These are phyloP conservation scores for Xestoiulus laeticollis DNA, from an alignment of 2,888 invertebrate species.

Conservation along the genomic window DNA sequence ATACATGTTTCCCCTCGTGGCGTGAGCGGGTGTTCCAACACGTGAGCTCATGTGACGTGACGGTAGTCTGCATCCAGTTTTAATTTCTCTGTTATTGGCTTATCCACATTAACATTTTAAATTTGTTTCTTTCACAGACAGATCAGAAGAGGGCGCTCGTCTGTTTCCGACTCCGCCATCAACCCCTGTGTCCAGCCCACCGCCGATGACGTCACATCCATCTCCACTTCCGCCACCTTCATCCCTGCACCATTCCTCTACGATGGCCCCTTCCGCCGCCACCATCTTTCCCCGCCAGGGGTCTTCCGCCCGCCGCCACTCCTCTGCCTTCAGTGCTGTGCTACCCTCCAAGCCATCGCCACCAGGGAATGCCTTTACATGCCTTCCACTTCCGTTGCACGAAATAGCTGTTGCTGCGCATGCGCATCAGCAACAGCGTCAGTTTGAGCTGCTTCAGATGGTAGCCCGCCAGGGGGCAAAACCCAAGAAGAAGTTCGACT, in stretches of 20 bases:
- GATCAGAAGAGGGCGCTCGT: neutral
- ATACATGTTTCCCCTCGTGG: no score
- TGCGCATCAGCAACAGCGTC: neutral
- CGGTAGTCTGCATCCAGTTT: no score
- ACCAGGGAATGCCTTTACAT: neutral
- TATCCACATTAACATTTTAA: neutral
- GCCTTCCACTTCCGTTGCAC: conserved; percentile 4
- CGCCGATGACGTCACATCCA: neutral
- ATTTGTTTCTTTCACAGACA: neutral
- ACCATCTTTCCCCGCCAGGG: neutral
- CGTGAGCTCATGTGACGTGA: no score
- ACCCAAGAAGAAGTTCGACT: conserved; percentile 58
- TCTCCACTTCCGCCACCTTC: neutral
- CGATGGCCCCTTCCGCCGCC: neutral
- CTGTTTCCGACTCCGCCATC: neutral
- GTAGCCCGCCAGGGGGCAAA: neutral
- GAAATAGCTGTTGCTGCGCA: neutral
- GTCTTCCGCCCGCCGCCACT: neutral
- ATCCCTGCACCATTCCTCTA: neutral
- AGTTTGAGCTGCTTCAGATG: neutral
- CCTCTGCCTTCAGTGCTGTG: neutral
- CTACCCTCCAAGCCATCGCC: neutral
- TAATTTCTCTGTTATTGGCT: no score
- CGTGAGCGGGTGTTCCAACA: no score
- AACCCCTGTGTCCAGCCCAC: neutral